Evolutionary conservation across 2,888 invertebrate genomes (phyloP).

Genomic region (Drosophila mimica): DNA sequence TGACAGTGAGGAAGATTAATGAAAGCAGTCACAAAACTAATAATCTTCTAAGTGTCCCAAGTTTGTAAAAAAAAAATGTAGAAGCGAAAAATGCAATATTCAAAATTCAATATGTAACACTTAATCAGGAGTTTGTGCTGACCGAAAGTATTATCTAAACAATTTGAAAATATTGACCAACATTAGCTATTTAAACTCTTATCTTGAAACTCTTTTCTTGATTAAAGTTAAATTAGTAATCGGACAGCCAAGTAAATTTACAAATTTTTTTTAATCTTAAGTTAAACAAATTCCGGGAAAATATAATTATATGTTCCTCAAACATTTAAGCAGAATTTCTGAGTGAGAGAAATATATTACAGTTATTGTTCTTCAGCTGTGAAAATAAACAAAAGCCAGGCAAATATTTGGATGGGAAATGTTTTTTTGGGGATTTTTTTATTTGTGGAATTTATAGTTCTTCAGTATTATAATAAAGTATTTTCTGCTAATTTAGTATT

Average conservation of each 20-base stretch:
- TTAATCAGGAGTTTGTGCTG: background rate
- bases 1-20: slow-evolving; percentile 27
- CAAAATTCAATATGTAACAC: background rate
- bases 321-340: background rate
- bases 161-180: too few species aligned
- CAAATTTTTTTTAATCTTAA: background rate
- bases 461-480: background rate
- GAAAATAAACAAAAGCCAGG: background rate
- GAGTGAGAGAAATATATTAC: background rate
- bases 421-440: background rate
- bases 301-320: background rate
- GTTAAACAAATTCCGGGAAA: slow-evolving; percentile 6
- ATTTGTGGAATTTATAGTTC: background rate
- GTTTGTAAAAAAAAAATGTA: background rate
- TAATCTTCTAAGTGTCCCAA: background rate
- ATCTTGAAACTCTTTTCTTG: background rate
- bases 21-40: slow-evolving; percentile 2
- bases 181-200: background rate
- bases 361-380: background rate
- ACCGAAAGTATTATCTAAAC: background rate
- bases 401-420: slow-evolving; percentile 16
- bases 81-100: background rate
- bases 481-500: background rate
- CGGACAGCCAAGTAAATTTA: background rate
- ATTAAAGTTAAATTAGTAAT: background rate